These are phyloP conservation scores for Acanthopagrus latus DNA, from an alignment of 2,797 vertebrate species.

Conservation along the genomic window DNA sequence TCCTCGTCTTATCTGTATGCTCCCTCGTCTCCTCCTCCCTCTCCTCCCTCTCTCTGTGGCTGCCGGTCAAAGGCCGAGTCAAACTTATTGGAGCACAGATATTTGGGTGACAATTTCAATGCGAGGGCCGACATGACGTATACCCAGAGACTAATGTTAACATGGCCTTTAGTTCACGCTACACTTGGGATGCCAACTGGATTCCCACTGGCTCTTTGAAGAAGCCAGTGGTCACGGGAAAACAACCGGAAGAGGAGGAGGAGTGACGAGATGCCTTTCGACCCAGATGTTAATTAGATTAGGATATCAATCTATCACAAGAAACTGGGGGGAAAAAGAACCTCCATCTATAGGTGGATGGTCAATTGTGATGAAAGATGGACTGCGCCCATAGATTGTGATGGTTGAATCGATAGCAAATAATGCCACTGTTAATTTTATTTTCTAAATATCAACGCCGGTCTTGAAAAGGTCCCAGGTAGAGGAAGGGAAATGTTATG, in stretches of 20 bases:
- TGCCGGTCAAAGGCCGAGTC: conserved; percentile 65
- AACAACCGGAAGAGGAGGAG: conserved; percentile 68
- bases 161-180: conserved; percentile 82
- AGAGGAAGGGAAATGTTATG: background rate
- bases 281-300: conserved; percentile 81
- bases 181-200: conserved; percentile 80
- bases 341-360: conserved; percentile 38
- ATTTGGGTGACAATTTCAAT: conserved; percentile 79
- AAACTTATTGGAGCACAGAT: conserved; percentile 83
- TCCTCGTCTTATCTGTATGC: conserved; percentile 28
- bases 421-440: conserved; percentile 42
- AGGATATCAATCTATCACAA: conserved; percentile 73
- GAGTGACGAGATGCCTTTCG: conserved; percentile 76
- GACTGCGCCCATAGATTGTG: background rate
- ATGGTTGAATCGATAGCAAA: conserved; percentile 58
- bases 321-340: conserved; percentile 41
- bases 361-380: conserved; percentile 56
- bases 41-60: conserved; percentile 25
- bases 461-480: conserved; percentile 11
- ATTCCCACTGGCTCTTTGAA: conserved; percentile 72
- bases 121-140: conserved; percentile 65
- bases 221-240: conserved; percentile 74
- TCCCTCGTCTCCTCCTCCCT: background rate
- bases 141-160: conserved; percentile 73
- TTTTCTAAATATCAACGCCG: conserved; percentile 47